Base-by-base conservation (phyloP, 2,113 vertebrate species). In the Paradoxurus hermaphroditus region DNA sequence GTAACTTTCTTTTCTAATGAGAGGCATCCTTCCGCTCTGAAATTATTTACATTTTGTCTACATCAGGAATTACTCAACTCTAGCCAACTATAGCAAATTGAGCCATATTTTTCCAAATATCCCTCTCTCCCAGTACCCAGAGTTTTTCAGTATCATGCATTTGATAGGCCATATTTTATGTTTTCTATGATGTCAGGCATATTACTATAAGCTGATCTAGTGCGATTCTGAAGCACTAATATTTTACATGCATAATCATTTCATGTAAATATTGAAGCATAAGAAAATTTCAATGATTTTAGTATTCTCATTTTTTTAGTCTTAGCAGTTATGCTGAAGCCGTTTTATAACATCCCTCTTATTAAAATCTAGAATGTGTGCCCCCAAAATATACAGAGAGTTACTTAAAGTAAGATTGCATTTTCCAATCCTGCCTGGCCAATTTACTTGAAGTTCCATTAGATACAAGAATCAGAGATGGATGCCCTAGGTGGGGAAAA, bases 381-480 rank as follows among this genome's bases (percentile, higher is more conserved):
- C n/a, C 31, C 39, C 12, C 5, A 49, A 70, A 92, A 72, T 73
- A 8, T 63, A 62, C 7, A 70, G 6, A 94, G 4, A 36, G 84
- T 56, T 39, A 62, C 63, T 84, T 91, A 51, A 89, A 91, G 73
- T 25, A 82, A 11, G 44, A 77, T 34, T 90, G 53, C 44, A 41
- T 53, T 91, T 97, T 95, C 23, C 16, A 77, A 63, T 34, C 5
- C 11, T 88, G 34, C 5, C 8, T 88, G 44, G 10, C 7, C 31
- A 95, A 93, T 70, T 95, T 78, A 85, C 81, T 92, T 95, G 39
- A 68, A 92, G 53, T 70, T 88, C 59, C 49, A 73, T 51, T 79
- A 82, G 9, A 10, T 68, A 34, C 10, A 92, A 84, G 39, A 93
- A 67, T 77, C 41, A 65, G 56, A 90, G n/a, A 63, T 39, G 0